phyloP scores from a whole-genome alignment of 2,797 vertebrate species.

The Sus cebifrons region DNA sequence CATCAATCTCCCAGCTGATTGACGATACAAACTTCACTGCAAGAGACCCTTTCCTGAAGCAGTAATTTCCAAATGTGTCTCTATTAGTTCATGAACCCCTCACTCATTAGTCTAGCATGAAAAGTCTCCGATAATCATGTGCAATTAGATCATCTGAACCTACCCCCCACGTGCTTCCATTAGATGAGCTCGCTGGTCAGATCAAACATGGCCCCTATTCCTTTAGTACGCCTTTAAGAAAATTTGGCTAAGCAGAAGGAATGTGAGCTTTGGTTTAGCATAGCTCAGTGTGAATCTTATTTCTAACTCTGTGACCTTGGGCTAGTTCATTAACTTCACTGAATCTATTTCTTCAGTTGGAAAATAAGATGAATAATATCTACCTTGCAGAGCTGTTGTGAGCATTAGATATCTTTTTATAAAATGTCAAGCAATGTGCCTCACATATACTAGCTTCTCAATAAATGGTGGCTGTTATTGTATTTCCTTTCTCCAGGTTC shows the following conservation, averaged over 20 bases:
- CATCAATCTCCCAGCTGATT: conserved; percentile 18
- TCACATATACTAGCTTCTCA: conserved; percentile 70
- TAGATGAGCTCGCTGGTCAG: neutral
- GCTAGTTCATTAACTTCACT: conserved; percentile 31
- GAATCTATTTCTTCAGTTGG: conserved; percentile 44
- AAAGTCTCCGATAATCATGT: neutral
- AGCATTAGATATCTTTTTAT: conserved; percentile 61
- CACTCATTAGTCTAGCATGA: neutral
- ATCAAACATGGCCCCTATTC: neutral
- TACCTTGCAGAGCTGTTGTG: neutral
- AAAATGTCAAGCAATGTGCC: conserved; percentile 8
- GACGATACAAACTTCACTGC: neutral
- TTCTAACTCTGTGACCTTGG: conserved; percentile 55
- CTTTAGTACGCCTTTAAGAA: neutral
- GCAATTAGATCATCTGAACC: neutral
- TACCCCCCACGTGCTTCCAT: neutral
- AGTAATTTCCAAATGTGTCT: neutral
- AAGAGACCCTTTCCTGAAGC: neutral
- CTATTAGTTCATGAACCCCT: neutral
- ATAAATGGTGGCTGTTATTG: conserved; percentile 50
- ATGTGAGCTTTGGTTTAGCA: neutral
- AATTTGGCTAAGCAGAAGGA: neutral
- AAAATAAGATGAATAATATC: conserved; percentile 47
- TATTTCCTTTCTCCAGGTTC: conserved; percentile 50
- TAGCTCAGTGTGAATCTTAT: conserved; percentile 18